Conservation (phyloP, 1,140 invertebrate genomes). For the Achatina immaculata region DNA sequence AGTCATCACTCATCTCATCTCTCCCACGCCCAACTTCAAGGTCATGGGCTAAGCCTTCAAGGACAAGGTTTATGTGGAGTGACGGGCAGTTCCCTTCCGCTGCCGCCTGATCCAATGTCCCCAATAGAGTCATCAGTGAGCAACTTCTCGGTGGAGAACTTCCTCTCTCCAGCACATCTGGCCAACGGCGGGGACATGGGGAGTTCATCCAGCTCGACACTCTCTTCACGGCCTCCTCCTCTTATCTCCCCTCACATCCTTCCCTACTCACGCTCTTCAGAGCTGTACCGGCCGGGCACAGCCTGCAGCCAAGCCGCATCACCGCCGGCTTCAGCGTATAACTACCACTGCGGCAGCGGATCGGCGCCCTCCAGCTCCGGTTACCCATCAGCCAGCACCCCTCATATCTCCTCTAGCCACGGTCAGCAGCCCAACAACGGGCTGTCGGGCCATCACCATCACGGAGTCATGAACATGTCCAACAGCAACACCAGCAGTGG, state of each 20-base stretch:
- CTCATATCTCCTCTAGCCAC: conserved; percentile 11
- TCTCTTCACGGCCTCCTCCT: conserved; percentile 49
- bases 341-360: conserved; percentile 45
- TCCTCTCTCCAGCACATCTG: conserved; percentile 57
- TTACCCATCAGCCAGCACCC: conserved; percentile 25
- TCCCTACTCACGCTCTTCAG: conserved; percentile 53
- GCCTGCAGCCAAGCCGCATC: conserved; percentile 49
- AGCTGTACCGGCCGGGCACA: conserved; percentile 55
- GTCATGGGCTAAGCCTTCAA: conserved; percentile 26
- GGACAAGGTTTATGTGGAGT: conserved; percentile 29
- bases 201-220: conserved; percentile 48
- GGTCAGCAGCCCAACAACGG: conserved; percentile 18
- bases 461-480: conserved; percentile 43
- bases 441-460: conserved; percentile 31
- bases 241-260: conserved; percentile 58
- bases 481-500: conserved; percentile 44
- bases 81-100: conserved; percentile 6
- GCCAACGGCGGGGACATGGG: conserved; percentile 52
- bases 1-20: conserved; percentile 14
- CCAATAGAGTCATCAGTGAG: conserved; percentile 44
- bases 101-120: conserved; percentile 7
- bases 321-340: conserved; percentile 45
- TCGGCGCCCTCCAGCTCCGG: neutral
- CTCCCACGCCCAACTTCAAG: conserved; percentile 27
- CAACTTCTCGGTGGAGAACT: conserved; percentile 66